Base-by-base conservation (phyloP, 2,888 invertebrate genomes). In the Caenorhabditis sp. region DNA sequence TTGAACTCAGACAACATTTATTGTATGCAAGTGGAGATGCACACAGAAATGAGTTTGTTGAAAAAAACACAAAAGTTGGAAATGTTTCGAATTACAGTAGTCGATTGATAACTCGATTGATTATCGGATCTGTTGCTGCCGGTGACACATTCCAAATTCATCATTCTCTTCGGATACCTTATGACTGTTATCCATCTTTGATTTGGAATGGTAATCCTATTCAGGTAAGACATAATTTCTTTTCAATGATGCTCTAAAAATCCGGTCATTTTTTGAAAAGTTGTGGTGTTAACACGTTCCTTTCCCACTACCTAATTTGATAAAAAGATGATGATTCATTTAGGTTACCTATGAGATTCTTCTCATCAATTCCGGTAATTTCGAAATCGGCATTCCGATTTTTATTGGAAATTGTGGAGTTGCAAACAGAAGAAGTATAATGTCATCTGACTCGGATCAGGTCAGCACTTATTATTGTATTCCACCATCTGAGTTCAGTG, bases 341-440 rank as follows among this genome's bases (percentile, higher is more conserved):
- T 49, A 78, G 75, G 76, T 78, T 0, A 61, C 71, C 53, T 79
- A 79, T 49, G 72, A 72, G 26, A 57, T 79, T 6, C 21, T 79
- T 10, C 67, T 76, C 14, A 70, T 71, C 12, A 67, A 68, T n/a
- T 31, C 74, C 0, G 76, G 76, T 17, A 60, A 65, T 19, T 79
- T 79, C 43, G 79, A 79, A 61, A 70, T 79, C 2, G 79, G 76
- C 21, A 66, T 69, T 4, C 76, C 79, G 36, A 68, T 79, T 27
- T 75, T 74, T 26, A 26, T 79, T 1, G 79, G 76, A 5, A 79
- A 76, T 50, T 64, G 55, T 50, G 65, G 68, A 36, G 37, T 55
- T 6, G 19, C 57, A 14, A 3, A 53, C 12, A 57, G 66, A 6
- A 54, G 60, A 23, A 66, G 66, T 53, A 57, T 71, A 60, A 51